Evolutionary conservation across 2,797 vertebrate species (phyloP).

Genomic region (Labeo calbasu): DNA sequence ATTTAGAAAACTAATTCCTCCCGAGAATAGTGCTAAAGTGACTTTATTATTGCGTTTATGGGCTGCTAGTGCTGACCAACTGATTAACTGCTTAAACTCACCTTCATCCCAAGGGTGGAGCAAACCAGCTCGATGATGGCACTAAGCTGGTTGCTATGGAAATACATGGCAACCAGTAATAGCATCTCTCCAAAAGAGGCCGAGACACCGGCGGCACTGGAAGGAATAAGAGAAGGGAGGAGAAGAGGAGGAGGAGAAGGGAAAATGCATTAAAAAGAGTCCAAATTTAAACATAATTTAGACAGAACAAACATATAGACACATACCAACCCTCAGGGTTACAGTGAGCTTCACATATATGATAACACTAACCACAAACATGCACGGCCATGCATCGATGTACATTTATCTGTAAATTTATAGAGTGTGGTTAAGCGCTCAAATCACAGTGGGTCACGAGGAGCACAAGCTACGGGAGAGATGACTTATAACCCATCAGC

Average conservation of each 20-base stretch:
- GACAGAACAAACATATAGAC: background rate
- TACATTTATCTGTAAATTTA: conserved; percentile 49
- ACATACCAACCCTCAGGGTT: conserved; percentile 19
- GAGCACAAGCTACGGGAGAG: conserved; percentile 34
- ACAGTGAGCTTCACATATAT: conserved; percentile 1
- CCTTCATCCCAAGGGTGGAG: conserved; percentile 99
- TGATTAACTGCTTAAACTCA: conserved; percentile 71
- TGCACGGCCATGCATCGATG: background rate
- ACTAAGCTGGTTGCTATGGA: conserved; percentile 98
- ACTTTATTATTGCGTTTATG: conserved; percentile 45
- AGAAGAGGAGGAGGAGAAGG: background rate
- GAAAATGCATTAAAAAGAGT: conserved; percentile 22
- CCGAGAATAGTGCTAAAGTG: conserved; percentile 31
- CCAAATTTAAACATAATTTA: conserved; percentile 60
- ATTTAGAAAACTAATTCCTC: background rate
- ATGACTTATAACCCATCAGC: conserved; percentile 45
- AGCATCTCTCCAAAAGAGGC: conserved; percentile 99
- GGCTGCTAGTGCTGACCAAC: conserved; percentile 65
- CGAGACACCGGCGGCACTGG: conserved; percentile 94
- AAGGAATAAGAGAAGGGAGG: conserved; percentile 50
- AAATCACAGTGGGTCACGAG: conserved; percentile 24
- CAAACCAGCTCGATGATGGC: conserved; percentile 99
- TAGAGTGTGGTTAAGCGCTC: conserved; percentile 38
- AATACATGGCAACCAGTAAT: conserved; percentile 98
- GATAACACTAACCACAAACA: conserved; percentile 41